Conservation (phyloP, 1,140 invertebrate species). For the Hylyphantes graminicola region DNA sequence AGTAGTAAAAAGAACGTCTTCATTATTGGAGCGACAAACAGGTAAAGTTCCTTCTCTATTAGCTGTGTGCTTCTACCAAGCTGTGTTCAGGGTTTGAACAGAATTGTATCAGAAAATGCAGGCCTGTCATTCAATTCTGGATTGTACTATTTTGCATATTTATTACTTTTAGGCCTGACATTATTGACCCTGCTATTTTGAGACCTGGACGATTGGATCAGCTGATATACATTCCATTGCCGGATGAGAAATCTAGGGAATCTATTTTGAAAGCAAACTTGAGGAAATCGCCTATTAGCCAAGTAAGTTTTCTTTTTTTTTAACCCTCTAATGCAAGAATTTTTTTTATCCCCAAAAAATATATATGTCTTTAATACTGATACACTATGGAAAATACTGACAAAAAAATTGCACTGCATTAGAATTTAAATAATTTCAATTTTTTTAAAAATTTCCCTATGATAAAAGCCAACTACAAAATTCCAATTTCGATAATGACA, state of each 20-base stretch:
- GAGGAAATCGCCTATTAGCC: conserved; percentile 95
- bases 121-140: not conserved
- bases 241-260: conserved; percentile 97
- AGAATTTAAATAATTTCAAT: too few relatives aligned
- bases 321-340: not conserved
- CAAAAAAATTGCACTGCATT: too few relatives aligned
- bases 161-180: conserved; percentile 76
- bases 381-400: too few relatives aligned
- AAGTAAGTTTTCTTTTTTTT: conserved; percentile 69
- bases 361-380: too few relatives aligned
- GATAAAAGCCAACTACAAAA: too few relatives aligned
- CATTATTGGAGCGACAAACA: conserved; percentile 97
- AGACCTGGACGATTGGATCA: conserved; percentile 98
- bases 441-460: too few relatives aligned
- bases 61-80: too few relatives aligned
- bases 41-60: conserved; percentile 67
- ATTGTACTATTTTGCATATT: not conserved
- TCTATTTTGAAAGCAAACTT: conserved; percentile 96
- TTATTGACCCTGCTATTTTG: conserved; percentile 98
- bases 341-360: too few relatives aligned
- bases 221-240: conserved; percentile 99
- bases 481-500: too few relatives aligned
- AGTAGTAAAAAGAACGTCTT: conserved; percentile 99
- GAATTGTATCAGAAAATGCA: not conserved
- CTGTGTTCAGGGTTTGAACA: too few relatives aligned